Percentiles rank a stretch among this genome's conserved stretches.
Conservation (phyloP, 2,797 vertebrate species). For the Pterois miles region DNA sequence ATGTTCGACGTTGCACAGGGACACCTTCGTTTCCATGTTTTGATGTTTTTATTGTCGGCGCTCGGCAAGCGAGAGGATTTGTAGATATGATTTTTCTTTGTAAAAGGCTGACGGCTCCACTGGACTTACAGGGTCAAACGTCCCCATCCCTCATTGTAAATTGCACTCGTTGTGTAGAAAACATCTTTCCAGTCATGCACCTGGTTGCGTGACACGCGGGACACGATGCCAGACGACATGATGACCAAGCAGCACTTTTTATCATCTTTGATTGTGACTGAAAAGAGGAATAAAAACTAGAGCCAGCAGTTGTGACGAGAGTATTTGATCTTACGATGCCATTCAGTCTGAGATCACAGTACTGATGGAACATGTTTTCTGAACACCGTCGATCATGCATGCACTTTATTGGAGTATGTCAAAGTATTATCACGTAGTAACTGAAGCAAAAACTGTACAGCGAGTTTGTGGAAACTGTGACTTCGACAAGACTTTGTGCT, state of each 20-base stretch:
- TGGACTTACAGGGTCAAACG: constrained; percentile 98
- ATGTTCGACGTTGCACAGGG: constrained; percentile 82
- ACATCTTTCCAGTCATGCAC: constrained; percentile 75
- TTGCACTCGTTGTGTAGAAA: constrained; percentile 92
- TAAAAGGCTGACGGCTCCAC: constrained; percentile 88
- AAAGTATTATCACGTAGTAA: constrained; percentile 66
- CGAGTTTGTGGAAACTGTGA: constrained; percentile 63
- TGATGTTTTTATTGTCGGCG: constrained; percentile 90
- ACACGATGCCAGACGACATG: constrained; percentile 76
- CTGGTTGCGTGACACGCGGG: constrained; percentile 84
- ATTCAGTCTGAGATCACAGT: constrained; percentile 33
- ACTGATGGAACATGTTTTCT: constrained; percentile 55
- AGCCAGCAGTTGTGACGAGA: constrained; percentile 63
- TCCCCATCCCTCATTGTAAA: constrained; percentile 85
- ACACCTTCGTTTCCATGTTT: constrained; percentile 94
- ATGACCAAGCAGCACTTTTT: constrained; percentile 57
- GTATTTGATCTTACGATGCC: constrained; percentile 50
- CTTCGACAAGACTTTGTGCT: constrained; percentile 56
- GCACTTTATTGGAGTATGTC: constrained; percentile 78
- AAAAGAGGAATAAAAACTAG: constrained; percentile 86
- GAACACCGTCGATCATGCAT: constrained; percentile 73
- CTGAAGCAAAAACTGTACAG: constrained; percentile 64
- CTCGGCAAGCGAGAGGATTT: constrained; percentile 87
- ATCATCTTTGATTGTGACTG: constrained; percentile 73
- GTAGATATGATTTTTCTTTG: constrained; percentile 90